These are phyloP conservation scores for Ceratotherium simum DNA, from an alignment of 2,113 vertebrate genomes.

Conservation along the genomic window DNA sequence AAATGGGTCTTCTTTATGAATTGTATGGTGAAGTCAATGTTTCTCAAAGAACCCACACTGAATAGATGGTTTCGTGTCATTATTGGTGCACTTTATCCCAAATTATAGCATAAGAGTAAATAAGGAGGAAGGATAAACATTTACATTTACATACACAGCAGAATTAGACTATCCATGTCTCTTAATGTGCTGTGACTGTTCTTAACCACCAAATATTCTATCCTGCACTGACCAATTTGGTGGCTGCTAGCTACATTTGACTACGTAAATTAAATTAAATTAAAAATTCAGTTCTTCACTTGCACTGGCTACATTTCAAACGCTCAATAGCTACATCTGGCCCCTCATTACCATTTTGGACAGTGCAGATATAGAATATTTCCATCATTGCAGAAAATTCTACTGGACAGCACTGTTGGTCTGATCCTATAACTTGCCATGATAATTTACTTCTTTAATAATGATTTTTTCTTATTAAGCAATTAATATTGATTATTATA, in stretches of 20 bases:
- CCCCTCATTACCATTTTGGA: neutral
- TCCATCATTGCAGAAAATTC: neutral
- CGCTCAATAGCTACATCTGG: neutral
- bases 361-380: neutral
- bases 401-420: neutral
- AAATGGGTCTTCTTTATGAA: conserved; percentile 10
- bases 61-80: neutral
- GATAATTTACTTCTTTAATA: conserved; percentile 10
- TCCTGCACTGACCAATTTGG: neutral
- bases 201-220: neutral
- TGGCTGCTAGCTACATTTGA: neutral
- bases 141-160: neutral
- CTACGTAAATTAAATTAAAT: neutral
- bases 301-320: neutral
- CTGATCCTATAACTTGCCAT: neutral
- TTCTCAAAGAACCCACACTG: neutral
- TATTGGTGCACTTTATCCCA: neutral
- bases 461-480: neutral
- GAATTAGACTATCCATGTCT: neutral
- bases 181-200: neutral
- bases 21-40: neutral
- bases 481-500: neutral
- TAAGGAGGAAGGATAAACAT: neutral
- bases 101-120: neutral
- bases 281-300: neutral